Conservation (phyloP, 2,113 vertebrate species). For the Sminthopsis crassicaudata region DNA sequence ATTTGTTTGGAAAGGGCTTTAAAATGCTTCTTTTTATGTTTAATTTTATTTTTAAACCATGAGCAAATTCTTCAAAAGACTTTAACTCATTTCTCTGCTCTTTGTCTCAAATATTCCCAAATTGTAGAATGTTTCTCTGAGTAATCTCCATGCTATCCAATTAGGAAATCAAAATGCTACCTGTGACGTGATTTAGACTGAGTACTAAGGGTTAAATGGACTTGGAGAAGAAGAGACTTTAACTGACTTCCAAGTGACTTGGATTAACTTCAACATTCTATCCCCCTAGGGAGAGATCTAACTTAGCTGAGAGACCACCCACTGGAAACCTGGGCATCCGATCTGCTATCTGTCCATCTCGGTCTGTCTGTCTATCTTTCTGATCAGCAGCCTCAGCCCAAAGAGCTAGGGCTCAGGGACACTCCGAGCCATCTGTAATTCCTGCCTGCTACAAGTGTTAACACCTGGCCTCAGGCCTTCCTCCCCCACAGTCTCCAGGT, state of each 20-base stretch:
- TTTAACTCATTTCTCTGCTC: background rate
- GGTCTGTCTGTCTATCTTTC: constrained; percentile 77
- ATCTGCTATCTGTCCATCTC: constrained; percentile 75
- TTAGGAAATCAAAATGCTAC: background rate
- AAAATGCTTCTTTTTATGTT: background rate
- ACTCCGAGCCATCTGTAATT: constrained; percentile 78
- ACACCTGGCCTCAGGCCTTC: constrained; percentile 80
- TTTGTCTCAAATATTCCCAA: background rate
- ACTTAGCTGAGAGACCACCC: constrained; percentile 69
- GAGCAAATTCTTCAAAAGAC: constrained; percentile 35
- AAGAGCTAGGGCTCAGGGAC: constrained; percentile 38
- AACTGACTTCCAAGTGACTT: constrained; percentile 45
- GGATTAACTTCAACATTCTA: constrained; percentile 31
- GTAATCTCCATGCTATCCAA: background rate
- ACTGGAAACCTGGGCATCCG: constrained; percentile 66
- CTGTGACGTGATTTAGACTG: background rate
- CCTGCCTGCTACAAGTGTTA: constrained; percentile 80
- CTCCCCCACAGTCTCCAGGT: constrained; percentile 80
- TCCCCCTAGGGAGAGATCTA: constrained; percentile 39
- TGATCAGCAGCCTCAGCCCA: constrained; percentile 79
- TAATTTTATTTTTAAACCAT: background rate
- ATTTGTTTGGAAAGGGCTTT: constrained; percentile 19
- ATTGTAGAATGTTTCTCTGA: background rate
- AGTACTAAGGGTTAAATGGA: background rate
- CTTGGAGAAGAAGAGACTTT: background rate